Base-by-base conservation (phyloP, 2,797 vertebrate genomes). In the Myotis daubentonii region DNA sequence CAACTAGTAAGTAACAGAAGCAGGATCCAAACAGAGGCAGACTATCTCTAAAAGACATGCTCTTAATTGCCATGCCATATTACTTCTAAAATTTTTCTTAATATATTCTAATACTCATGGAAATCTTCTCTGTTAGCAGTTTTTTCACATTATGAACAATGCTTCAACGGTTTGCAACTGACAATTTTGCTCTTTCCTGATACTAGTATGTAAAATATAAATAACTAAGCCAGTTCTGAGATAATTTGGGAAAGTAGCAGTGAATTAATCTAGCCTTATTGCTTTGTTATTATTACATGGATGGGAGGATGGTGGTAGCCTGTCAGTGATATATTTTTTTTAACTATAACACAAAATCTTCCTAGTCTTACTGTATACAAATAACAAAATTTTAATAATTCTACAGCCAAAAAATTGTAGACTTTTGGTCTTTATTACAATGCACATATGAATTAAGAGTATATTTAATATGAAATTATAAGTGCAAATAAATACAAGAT, bases 351-450 rank as follows among this genome's bases (percentile, higher is more conserved):
- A 95, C 23, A 89, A 91, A 92, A 83, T 90, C 28, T 81, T 81
- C 36, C 28, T 87, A 93, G 19, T 28, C 95, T 20, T 20, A 89
- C 17, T 78, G 84, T 3, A 71, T 22, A 88, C 5, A 55, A 20
- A 65, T 41, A 87, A 36, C 30, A 87, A 81, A 80, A 28, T 86
- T 92, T 95, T 85, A 71, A 88, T 72, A 93, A 76, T 93, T 94
- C 36, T 44, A 76, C 11, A 70, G 12, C 22, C 12, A 28, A 41
- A 93, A 85, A 68, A 23, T 30, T 44, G 86, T 49, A 80, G 19
- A 87, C 4, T 86, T 78, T 57, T 74, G 13, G n/a, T 41, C 47
- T 83, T 93, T 47, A 82, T 36, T 93, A 89, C 91, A 38, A 83
- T 38, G 12, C 12, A 74, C 28, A 70, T 62, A 4, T 74, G 25